These are phyloP conservation scores for Megastigmus dorsalis DNA, from an alignment of 2,888 invertebrate genomes.

Conservation along the genomic window DNA sequence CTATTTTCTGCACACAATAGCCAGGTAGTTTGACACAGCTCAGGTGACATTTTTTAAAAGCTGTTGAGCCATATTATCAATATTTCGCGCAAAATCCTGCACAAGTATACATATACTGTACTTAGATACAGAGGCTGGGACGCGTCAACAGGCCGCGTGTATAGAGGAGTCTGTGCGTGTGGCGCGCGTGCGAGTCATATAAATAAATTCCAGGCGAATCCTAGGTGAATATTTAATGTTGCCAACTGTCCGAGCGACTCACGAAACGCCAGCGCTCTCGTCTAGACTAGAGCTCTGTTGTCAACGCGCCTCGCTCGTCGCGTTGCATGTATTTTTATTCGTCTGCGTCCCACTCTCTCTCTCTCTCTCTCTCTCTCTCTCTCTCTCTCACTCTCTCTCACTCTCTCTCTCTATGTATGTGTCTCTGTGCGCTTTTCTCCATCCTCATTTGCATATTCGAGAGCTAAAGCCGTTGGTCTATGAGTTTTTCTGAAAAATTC, in stretches of 20 bases:
- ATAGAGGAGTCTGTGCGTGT: not conserved
- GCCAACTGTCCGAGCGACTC: conserved; percentile 60
- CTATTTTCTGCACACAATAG: too few species aligned
- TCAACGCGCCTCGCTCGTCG: conserved; percentile 14
- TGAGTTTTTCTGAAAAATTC: too few species aligned
- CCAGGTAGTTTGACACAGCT: too few species aligned
- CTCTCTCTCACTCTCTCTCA: not conserved
- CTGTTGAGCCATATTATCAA: too few species aligned
- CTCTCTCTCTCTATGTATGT: too few species aligned
- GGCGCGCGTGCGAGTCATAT: conserved; percentile 55
- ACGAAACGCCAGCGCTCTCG: conserved; percentile 23
- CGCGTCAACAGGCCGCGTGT: not conserved
- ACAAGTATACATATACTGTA: too few species aligned
- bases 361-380: not conserved
- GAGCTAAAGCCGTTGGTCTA: too few species aligned
- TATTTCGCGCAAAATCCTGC: too few species aligned
- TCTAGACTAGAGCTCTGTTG: conserved; percentile 24
- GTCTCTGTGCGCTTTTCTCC: too few species aligned
- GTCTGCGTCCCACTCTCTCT: not conserved
- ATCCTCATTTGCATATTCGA: too few species aligned
- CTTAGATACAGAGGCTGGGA: not conserved
- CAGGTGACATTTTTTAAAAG: too few species aligned
- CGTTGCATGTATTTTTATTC: not conserved
- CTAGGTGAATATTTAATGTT: conserved; percentile 67
- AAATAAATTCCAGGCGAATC: conserved; percentile 62